Evolutionary conservation across 2,888 invertebrate species (phyloP).

Genomic region (Apamea epomidion): DNA sequence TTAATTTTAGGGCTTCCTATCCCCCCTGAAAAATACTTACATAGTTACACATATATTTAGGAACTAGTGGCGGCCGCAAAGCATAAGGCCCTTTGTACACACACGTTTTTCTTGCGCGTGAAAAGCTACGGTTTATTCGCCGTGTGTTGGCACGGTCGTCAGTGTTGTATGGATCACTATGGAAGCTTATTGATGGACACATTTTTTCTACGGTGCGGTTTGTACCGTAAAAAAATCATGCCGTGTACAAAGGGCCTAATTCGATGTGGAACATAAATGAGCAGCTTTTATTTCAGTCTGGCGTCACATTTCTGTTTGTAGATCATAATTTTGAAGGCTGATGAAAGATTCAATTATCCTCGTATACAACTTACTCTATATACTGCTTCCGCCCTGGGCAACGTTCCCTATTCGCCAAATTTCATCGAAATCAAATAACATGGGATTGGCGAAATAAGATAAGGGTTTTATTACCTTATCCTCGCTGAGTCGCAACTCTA

Average conservation of each 20-base stretch:
- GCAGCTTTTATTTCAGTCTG: background rate
- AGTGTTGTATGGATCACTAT: too few relatives aligned
- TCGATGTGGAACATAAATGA: background rate
- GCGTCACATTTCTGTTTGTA: background rate
- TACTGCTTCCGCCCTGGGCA: background rate
- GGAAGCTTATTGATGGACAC: too few relatives aligned
- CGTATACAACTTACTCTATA: background rate
- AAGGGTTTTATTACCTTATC: background rate
- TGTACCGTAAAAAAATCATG: background rate
- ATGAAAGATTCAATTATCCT: background rate
- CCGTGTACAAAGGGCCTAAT: too few relatives aligned
- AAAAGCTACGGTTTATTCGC: background rate
- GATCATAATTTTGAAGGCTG: background rate
- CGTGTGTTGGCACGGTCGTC: too few relatives aligned
- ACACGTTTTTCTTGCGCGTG: background rate
- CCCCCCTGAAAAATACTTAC: background rate
- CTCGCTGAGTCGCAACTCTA: slow-evolving; percentile 2
- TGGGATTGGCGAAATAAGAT: background rate
- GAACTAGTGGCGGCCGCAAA: background rate
- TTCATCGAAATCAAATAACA: background rate
- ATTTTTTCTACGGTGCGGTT: too few relatives aligned
- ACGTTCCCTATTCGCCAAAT: background rate
- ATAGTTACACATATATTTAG: background rate
- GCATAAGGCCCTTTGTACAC: background rate
- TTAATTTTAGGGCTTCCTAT: background rate